Percentiles rank a stretch among this genome's conserved stretches.
Evolutionary conservation across 2,797 vertebrate species (phyloP).

Genomic region (Sparus aurata): DNA sequence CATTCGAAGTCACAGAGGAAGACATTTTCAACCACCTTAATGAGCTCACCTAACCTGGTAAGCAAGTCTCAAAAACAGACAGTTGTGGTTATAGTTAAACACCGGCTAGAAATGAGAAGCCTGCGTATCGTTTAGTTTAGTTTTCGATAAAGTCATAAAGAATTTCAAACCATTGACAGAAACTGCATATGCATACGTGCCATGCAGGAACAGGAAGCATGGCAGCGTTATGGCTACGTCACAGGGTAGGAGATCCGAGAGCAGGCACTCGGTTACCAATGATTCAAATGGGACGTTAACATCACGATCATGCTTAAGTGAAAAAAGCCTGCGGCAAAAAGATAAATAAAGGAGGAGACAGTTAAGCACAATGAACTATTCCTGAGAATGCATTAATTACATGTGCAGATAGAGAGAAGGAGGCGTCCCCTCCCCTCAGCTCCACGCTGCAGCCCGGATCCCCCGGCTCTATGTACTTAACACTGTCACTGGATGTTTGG

Average conservation of each 20-base stretch:
- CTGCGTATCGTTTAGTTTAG: background rate
- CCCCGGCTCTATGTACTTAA: conserved; percentile 65
- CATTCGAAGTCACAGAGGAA: background rate
- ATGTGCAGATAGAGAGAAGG: conserved; percentile 60
- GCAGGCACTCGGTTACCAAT: background rate
- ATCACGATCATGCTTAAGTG: background rate
- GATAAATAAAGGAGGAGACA: background rate
- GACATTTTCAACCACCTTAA: background rate
- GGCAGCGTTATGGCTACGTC: background rate
- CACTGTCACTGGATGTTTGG: conserved; percentile 59
- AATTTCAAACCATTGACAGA: background rate
- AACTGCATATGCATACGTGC: background rate
- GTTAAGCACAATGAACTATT: conserved; percentile 20
- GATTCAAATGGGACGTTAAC: conserved; percentile 4
- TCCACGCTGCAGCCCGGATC: conserved; percentile 36
- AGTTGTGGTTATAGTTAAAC: background rate
- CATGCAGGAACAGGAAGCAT: background rate
- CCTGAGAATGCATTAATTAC: conserved; percentile 64
- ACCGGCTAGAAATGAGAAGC: background rate
- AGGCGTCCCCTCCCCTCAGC: conserved; percentile 19
- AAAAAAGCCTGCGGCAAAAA: background rate
- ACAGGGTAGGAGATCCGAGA: too few species aligned
- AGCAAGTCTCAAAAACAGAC: background rate
- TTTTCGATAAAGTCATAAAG: too few species aligned
- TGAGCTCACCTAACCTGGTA: background rate